Conservation (phyloP, 1,140 invertebrate genomes). For the Aphelenchoides besseyi region DNA sequence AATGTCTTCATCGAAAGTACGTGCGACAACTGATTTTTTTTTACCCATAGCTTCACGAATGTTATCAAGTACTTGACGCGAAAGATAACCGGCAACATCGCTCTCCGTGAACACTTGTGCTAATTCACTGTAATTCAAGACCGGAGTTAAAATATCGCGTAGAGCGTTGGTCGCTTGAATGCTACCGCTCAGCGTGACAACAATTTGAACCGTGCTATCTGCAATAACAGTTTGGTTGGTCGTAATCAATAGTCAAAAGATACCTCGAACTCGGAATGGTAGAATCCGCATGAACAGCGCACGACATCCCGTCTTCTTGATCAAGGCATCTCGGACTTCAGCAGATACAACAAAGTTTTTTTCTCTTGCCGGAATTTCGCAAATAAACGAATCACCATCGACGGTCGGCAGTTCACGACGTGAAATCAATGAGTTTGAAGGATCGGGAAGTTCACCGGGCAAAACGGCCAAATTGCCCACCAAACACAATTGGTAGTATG, state of each 20-base stretch:
- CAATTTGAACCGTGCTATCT: background rate
- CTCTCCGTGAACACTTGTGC: background rate
- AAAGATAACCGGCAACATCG: background rate
- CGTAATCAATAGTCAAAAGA: background rate
- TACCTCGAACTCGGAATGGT: background rate
- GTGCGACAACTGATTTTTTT: background rate
- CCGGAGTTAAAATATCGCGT: background rate
- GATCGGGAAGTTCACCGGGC: constrained; percentile 24
- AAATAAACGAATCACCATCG: constrained; percentile 50
- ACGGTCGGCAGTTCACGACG: background rate
- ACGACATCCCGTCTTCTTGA: constrained; percentile 29
- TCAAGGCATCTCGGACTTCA: constrained; percentile 22
- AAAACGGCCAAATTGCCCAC: constrained; percentile 35
- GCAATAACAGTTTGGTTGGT: background rate
- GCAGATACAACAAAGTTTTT: constrained; percentile 23
- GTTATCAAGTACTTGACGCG: background rate
- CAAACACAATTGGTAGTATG: constrained; percentile 47
- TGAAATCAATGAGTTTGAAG: constrained; percentile 16
- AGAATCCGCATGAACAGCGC: constrained; percentile 39
- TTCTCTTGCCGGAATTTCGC: constrained; percentile 29
- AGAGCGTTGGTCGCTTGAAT: background rate
- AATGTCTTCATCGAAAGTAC: background rate
- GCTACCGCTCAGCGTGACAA: background rate
- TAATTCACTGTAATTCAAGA: background rate
- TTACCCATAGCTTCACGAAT: background rate